phyloP scores from a whole-genome alignment of 2,113 vertebrate species.

The Ifrita kowaldi region DNA sequence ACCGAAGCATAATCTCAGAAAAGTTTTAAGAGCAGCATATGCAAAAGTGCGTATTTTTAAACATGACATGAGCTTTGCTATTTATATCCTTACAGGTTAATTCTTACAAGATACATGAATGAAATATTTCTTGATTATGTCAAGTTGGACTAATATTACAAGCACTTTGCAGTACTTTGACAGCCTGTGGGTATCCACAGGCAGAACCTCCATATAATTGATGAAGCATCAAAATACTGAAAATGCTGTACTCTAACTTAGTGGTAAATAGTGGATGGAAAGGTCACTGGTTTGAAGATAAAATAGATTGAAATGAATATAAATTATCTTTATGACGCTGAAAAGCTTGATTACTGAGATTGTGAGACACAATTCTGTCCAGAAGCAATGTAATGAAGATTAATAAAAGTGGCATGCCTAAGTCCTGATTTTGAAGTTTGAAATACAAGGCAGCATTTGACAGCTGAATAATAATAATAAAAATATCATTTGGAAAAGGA shows the following conservation, averaged over 20 bases:
- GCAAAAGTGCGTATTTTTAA: neutral
- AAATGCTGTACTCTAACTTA: neutral
- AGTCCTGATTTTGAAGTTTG: neutral
- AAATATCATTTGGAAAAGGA: neutral
- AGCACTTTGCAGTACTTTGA: neutral
- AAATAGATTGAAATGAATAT: neutral
- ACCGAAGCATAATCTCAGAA: neutral
- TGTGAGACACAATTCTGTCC: neutral
- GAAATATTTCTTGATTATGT: neutral
- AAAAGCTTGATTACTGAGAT: neutral
- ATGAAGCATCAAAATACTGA: conserved; percentile 20
- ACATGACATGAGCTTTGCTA: neutral
- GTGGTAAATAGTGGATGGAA: neutral
- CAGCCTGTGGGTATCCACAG: neutral
- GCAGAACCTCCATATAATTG: neutral
- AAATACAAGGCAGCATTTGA: neutral
- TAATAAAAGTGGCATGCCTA: neutral
- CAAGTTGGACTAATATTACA: neutral
- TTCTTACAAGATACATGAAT: neutral
- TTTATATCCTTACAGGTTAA: neutral
- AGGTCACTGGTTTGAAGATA: neutral
- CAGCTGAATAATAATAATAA: neutral
- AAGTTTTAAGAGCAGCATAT: neutral
- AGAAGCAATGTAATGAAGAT: neutral
- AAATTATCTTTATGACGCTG: conserved; percentile 12